A percentile compares a stretch with the other conserved stretches of the same genome.
These are phyloP conservation scores for Tachycineta bicolor DNA, from an alignment of 2,113 vertebrate genomes.

Conservation along the genomic window DNA sequence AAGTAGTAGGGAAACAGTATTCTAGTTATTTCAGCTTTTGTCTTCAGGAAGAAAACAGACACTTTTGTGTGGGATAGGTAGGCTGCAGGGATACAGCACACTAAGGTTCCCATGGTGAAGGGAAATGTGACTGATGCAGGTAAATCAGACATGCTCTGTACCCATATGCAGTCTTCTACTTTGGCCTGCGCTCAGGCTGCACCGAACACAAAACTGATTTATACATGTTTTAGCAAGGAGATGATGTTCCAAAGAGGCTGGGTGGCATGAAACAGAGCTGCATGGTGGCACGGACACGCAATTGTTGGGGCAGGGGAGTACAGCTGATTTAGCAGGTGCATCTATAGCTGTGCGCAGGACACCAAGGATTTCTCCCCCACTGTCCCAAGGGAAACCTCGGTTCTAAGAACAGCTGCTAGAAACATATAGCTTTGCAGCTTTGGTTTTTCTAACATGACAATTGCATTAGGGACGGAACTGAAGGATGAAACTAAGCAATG, in stretches of 20 bases:
- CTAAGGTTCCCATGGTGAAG: neutral
- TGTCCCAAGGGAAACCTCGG: neutral
- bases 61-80: neutral
- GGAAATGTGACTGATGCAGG: neutral
- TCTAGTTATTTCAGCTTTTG: neutral
- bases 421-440: neutral
- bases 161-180: neutral
- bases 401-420: neutral
- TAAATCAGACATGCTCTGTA: neutral
- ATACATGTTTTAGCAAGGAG: neutral
- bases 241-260: neutral
- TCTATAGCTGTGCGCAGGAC: neutral
- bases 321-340: neutral
- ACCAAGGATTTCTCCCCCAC: neutral
- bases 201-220: neutral
- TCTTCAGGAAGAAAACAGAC: neutral
- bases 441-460: neutral
- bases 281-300: accelerated
- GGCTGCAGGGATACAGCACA: neutral
- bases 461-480: neutral
- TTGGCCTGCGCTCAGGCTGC: neutral
- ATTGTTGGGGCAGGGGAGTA: neutral
- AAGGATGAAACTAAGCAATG: neutral
- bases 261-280: neutral
- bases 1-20: neutral